These are phyloP conservation scores for Myotis daubentonii DNA, from an alignment of 2,797 vertebrate genomes.

Conservation along the genomic window DNA sequence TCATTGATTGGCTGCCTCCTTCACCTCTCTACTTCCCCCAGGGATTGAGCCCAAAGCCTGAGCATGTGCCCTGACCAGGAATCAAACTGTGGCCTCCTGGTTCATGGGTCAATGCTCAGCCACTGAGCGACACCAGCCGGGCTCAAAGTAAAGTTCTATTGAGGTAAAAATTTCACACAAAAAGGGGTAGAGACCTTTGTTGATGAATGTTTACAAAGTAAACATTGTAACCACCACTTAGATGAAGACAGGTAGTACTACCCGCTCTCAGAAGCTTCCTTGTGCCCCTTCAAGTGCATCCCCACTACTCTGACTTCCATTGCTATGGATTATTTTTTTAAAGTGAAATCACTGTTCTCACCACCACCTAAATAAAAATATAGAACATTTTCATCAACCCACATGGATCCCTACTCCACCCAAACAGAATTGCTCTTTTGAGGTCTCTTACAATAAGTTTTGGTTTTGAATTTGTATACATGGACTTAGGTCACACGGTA, in stretches of 20 bases:
- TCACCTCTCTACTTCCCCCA: no score
- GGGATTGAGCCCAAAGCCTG: no score
- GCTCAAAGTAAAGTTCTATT: not conserved
- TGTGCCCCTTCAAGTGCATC: not conserved
- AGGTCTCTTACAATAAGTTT: not conserved
- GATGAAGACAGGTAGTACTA: not conserved
- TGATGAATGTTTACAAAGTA: not conserved
- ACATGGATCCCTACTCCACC: not conserved
- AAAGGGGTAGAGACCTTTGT: not conserved
- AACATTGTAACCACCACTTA: not conserved
- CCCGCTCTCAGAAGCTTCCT: not conserved
- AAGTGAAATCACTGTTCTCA: not conserved
- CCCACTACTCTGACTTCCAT: not conserved
- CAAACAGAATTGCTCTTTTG: not conserved
- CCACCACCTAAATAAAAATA: not conserved
- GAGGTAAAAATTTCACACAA: not conserved
- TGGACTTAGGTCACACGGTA: not conserved
- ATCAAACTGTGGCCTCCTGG: no score
- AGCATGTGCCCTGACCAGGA: no score
- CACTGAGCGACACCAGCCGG: no score
- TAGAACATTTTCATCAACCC: not conserved
- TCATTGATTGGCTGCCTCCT: no score
- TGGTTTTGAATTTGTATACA: not conserved
- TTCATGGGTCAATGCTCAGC: no score
- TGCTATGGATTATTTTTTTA: not conserved